phyloP scores from a whole-genome alignment of 2,797 vertebrate species.

The Sphaeramia orbicularis region DNA sequence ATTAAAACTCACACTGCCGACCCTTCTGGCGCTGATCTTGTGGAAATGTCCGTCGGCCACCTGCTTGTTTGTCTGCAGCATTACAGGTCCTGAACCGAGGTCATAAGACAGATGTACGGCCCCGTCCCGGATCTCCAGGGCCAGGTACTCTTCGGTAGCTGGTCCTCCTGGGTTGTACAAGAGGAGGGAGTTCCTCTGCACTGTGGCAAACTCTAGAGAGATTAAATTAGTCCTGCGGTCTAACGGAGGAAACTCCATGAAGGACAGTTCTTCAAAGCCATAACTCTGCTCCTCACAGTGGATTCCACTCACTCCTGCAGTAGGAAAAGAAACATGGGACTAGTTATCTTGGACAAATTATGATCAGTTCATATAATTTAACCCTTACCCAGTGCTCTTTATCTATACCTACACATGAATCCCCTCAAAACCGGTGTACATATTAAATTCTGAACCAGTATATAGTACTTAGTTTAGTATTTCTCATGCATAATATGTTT shows the following conservation, averaged over 20 bases:
- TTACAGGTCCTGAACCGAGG: slow-evolving; percentile 82
- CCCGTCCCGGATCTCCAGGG: slow-evolving; percentile 82
- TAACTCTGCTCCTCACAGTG: slow-evolving; percentile 82
- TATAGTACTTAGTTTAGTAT: no score
- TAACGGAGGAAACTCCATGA: slow-evolving; percentile 84
- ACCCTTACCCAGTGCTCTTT: no score
- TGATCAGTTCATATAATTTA: no score
- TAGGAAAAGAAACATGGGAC: slow-evolving; percentile 3
- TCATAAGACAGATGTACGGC: slow-evolving; percentile 79
- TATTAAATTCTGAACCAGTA: no score
- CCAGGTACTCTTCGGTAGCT: slow-evolving; percentile 80
- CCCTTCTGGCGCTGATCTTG: slow-evolving; percentile 79
- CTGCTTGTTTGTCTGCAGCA: slow-evolving; percentile 77
- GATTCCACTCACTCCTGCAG: slow-evolving; percentile 80
- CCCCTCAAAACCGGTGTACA: no score
- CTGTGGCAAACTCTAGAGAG: slow-evolving; percentile 83
- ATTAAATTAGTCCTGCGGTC: slow-evolving; percentile 85
- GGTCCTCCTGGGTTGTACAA: slow-evolving; percentile 79
- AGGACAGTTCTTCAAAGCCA: slow-evolving; percentile 86
- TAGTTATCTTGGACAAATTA: not conserved
- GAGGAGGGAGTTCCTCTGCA: slow-evolving; percentile 80
- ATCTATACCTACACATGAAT: no score
- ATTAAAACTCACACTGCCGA: slow-evolving; percentile 79
- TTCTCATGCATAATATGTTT: no score
- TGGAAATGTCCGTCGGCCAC: slow-evolving; percentile 86